Base-by-base conservation (phyloP, 1,140 invertebrate genomes). In the Reticulitermes speratus region DNA sequence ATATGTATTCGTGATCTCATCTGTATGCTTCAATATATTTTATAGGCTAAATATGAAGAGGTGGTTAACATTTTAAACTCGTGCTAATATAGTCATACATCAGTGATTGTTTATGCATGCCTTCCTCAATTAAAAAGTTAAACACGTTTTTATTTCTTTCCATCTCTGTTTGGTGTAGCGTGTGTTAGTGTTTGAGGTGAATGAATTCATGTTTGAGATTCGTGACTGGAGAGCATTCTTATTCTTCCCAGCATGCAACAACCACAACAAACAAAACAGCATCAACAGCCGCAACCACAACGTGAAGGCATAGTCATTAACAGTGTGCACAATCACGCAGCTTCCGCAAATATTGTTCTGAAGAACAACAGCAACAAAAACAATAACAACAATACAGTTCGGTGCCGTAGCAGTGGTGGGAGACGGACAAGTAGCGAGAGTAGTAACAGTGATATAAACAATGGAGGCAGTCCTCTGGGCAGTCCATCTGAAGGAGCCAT, bases 191-290 rank as follows among this genome's bases (percentile, higher is more conserved):
- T 30, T 65, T 86, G 85, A 86, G 83, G 75, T 86, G 85, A 85
- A 85, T 85, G 85, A 81, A 86, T 86, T 86, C 85, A 86, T 86
- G 85, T 38, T 32, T 81, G 44, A 44, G 48, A 45, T 84, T 52
- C 83, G 83, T 84, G 38, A 84, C 83, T 84, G 44, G 25, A 0
- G 65, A 75, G n/a, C 65, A 75, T 75, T 75, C 65, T 11, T 75
- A 75, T 30, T 48, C 84, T 30, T 21, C 86, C 59, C 59, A 86
- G 86, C 81, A 86, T 86, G 86, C 86, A 86, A 84, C 82, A 86
- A 48, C 81, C n/a, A 32, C 82, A 75, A 75, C 65, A 75, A 65
- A 65, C 59, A 65, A 65, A 65, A 65, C 59, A 65, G 8, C 65
- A 75, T 30, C 65, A 75, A 75, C 25, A 30, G n/a, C 25, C 25